Conservation (phyloP, 2,797 vertebrate genomes). For the Myoxocephalus aenaeus region DNA sequence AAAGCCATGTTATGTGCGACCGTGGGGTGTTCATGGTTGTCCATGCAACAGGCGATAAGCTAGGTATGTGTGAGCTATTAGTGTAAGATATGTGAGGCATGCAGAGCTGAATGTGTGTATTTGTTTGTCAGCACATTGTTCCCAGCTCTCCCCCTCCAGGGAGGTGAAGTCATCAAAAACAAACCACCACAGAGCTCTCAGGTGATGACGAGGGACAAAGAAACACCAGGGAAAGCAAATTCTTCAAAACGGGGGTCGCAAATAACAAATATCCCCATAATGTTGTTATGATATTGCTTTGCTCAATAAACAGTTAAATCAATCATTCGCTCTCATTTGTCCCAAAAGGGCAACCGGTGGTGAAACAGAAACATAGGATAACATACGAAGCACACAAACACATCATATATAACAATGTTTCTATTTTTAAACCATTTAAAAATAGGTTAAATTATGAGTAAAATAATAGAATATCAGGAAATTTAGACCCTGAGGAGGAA, state of each 20-base stretch:
- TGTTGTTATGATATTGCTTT: neutral
- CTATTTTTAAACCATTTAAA: neutral
- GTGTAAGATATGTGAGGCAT: constrained; percentile 73
- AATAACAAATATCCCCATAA: neutral
- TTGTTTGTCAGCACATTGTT: constrained; percentile 72
- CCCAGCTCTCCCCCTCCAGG: constrained; percentile 37
- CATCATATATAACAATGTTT: neutral
- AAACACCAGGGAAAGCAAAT: constrained; percentile 50
- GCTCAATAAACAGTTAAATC: neutral
- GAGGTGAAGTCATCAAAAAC: constrained; percentile 63
- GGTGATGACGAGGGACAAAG: constrained; percentile 57
- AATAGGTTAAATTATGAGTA: neutral
- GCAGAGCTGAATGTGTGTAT: constrained; percentile 39
- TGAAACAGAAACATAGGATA: neutral
- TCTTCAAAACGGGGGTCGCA: constrained; percentile 20
- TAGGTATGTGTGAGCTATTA: constrained; percentile 50
- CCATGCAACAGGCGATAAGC: constrained; percentile 39
- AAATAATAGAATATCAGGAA: neutral
- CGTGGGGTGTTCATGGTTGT: constrained; percentile 40
- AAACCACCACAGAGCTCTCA: constrained; percentile 54
- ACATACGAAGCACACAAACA: neutral
- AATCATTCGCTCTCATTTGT: neutral
- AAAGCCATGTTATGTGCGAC: constrained; percentile 50
- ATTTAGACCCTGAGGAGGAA: neutral
- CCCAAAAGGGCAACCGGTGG: neutral